phyloP scores from a whole-genome alignment of 2,113 vertebrate species.

The Cricetomys ansorgei region DNA sequence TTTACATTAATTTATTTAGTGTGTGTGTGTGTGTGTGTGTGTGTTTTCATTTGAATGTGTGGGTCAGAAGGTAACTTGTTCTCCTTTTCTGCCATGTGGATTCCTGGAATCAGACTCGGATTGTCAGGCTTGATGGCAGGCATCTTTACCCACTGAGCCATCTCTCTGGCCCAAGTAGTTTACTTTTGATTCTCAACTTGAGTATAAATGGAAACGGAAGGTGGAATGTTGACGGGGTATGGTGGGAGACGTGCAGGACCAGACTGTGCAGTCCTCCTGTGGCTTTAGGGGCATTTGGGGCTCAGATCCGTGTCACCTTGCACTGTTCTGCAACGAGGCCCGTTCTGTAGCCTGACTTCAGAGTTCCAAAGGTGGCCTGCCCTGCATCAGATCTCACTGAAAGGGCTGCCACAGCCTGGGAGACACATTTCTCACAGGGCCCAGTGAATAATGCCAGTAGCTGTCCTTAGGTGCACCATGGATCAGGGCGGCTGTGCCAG shows the following conservation, averaged over 20 bases:
- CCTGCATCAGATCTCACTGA: neutral
- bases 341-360: neutral
- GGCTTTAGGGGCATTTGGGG: neutral
- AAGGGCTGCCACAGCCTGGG: neutral
- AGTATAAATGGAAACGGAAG: neutral
- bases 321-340: neutral
- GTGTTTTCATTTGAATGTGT: neutral
- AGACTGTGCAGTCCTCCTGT: neutral
- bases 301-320: neutral
- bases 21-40: neutral
- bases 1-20: neutral
- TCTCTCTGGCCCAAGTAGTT: neutral
- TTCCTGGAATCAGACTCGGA: neutral
- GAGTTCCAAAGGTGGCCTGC: neutral
- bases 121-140: neutral
- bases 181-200: neutral
- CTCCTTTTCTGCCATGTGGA: neutral
- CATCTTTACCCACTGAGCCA: neutral
- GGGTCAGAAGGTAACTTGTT: neutral
- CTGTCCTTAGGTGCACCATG: rapidly evolving
- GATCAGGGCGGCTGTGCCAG: neutral
- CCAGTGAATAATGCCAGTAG: rapidly evolving
- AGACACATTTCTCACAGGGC: neutral
- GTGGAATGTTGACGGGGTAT: neutral
- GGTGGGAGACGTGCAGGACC: too few relatives aligned